These are phyloP conservation scores for Pelmatolapia mariae DNA, from an alignment of 2,113 vertebrate genomes.

Conservation along the genomic window DNA sequence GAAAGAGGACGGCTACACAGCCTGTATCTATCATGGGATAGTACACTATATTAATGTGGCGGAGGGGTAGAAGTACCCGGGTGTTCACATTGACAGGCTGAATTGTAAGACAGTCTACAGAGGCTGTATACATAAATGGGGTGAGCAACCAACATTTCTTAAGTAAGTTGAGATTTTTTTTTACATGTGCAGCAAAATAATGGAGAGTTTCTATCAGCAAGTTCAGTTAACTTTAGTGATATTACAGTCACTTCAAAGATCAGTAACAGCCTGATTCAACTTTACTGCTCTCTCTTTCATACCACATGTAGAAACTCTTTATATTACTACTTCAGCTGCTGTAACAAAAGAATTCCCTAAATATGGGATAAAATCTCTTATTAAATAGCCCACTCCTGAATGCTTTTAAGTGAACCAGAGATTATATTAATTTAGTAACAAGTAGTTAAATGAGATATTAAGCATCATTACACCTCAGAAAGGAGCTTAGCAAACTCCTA, in stretches of 20 bases:
- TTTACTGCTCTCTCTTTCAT: not conserved
- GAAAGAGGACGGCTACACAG: fast-evolving
- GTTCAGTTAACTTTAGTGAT: not conserved
- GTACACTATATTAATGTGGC: fast-evolving
- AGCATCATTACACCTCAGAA: not conserved
- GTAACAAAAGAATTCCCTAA: not conserved
- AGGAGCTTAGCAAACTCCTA: not conserved
- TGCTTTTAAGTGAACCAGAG: not conserved
- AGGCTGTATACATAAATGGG: not conserved
- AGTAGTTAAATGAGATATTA: not conserved
- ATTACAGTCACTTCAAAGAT: not conserved
- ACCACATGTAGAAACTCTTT: fast-evolving
- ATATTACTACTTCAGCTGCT: not conserved
- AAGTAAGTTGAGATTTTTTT: not conserved
- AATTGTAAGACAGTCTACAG: not conserved
- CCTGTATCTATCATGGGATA: not conserved
- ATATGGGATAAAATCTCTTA: not conserved
- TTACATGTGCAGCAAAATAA: not conserved
- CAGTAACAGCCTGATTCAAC: not conserved
- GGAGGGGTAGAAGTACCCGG: not conserved
- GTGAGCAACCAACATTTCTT: not conserved
- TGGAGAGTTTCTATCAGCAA: not conserved
- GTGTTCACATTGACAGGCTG: not conserved
- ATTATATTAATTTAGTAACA: not conserved
- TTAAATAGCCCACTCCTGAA: fast-evolving